These are phyloP conservation scores for Nipponacmea schrenckii DNA, from an alignment of 2,888 invertebrate genomes.

Conservation along the genomic window DNA sequence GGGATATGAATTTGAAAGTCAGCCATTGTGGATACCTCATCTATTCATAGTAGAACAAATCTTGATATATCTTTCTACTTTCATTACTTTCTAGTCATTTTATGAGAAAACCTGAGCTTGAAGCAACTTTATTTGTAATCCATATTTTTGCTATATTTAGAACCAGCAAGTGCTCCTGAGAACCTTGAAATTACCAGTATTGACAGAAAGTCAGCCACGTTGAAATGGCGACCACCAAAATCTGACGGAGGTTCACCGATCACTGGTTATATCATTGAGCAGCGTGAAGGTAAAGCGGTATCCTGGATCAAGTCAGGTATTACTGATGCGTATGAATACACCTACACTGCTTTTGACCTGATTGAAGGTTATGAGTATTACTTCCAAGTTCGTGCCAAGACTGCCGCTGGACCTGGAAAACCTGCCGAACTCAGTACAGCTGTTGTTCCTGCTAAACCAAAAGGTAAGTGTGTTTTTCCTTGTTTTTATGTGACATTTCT, in stretches of 20 bases:
- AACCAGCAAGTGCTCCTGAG: slow-evolving; percentile 51
- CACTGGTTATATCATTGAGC: slow-evolving; percentile 54
- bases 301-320: slow-evolving; percentile 45
- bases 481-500: too few relatives aligned
- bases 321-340: slow-evolving; percentile 39
- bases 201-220: slow-evolving; percentile 46
- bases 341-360: slow-evolving; percentile 44
- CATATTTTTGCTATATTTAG: slow-evolving; percentile 29
- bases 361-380: slow-evolving; percentile 61
- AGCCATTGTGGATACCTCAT: too few relatives aligned
- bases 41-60: too few relatives aligned
- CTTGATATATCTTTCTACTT: too few relatives aligned
- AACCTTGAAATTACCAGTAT: slow-evolving; percentile 47
- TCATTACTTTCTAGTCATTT: too few relatives aligned
- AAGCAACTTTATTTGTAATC: too few relatives aligned
- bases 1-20: too few relatives aligned
- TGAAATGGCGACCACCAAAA: slow-evolving; percentile 65
- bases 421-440: slow-evolving; percentile 49
- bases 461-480: slow-evolving; percentile 75
- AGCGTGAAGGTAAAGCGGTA: slow-evolving; percentile 45
- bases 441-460: slow-evolving; percentile 52
- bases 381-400: slow-evolving; percentile 65
- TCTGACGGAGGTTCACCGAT: slow-evolving; percentile 60
- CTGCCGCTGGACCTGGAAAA: slow-evolving; percentile 52
- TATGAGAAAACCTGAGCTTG: too few relatives aligned